Percentiles rank a stretch among this genome's conserved stretches.
These are phyloP conservation scores for Apantesis nais DNA, from an alignment of 2,888 invertebrate genomes.

Conservation along the genomic window DNA sequence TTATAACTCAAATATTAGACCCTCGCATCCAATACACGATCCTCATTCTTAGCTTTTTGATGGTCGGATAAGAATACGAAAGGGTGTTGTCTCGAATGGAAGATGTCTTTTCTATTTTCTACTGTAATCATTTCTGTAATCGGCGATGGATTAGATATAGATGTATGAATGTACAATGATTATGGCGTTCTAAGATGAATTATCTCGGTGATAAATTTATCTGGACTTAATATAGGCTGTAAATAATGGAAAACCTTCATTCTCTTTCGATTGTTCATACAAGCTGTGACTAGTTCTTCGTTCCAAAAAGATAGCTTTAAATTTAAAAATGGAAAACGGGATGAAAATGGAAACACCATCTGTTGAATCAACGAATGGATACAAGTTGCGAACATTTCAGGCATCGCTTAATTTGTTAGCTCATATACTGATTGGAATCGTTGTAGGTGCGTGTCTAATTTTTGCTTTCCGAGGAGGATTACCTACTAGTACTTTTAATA, in stretches of 20 bases:
- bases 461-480: conserved; percentile 59
- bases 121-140: not conserved
- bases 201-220: conserved; percentile 12
- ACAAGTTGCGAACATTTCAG: conserved; percentile 60
- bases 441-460: conserved; percentile 57
- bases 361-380: conserved; percentile 21
- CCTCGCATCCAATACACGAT: too few relatives aligned
- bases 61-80: too few relatives aligned
- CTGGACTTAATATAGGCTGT: conserved; percentile 3
- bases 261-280: conserved; percentile 1
- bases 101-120: too few relatives aligned
- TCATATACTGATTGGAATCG: conserved; percentile 67
- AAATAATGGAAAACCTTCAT: conserved; percentile 4
- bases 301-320: not conserved
- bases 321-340: conserved; percentile 6
- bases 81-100: too few relatives aligned
- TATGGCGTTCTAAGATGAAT: not conserved
- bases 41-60: too few relatives aligned
- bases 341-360: not conserved
- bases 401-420: conserved; percentile 61
- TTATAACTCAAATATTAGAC: too few relatives aligned
- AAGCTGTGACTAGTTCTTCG: conserved; percentile 2
- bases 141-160: conserved; percentile 10
- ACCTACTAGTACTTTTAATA: conserved; percentile 56
- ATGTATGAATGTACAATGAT: not conserved